Evolutionary conservation across 2,888 invertebrate genomes (phyloP).

Genomic region (Hydriomena furcata): DNA sequence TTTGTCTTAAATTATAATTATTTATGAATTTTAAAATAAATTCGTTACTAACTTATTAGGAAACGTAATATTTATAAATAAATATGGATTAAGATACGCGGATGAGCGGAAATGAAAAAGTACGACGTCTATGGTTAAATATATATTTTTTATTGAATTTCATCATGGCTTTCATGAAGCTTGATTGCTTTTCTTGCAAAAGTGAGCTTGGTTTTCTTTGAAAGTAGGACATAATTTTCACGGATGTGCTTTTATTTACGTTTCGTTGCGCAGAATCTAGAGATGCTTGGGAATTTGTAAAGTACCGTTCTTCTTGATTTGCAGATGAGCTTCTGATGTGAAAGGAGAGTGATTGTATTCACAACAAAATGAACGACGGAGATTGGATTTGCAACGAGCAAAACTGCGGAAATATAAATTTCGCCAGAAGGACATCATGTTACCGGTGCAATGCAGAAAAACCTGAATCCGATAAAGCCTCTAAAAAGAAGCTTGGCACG

Average conservation of each 20-base stretch:
- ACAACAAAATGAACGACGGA: conserved; percentile 80
- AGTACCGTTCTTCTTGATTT: conserved; percentile 31
- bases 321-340: conserved; percentile 46
- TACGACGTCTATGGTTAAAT: conserved; percentile 32
- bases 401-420: conserved; percentile 96
- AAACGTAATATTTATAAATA: too few species aligned
- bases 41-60: too few species aligned
- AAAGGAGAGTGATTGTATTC: conserved; percentile 43
- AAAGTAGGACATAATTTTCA: conserved; percentile 60
- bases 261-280: conserved; percentile 41
- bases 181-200: conserved; percentile 77
- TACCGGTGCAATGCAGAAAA: conserved; percentile 94
- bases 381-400: conserved; percentile 87
- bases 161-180: conserved; percentile 71
- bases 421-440: conserved; percentile 94
- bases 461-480: conserved; percentile 62
- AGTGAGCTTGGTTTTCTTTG: conserved; percentile 78
- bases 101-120: conserved; percentile 30
- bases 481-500: conserved; percentile 93
- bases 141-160: conserved; percentile 51
- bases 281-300: conserved; percentile 42
- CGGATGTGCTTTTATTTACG: conserved; percentile 70
- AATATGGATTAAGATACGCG: conserved; percentile 2
- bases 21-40: too few species aligned
- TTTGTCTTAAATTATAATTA: too few species aligned